Percentiles rank a stretch among this genome's conserved stretches.
Evolutionary conservation across 2,888 invertebrate species (phyloP).

Genomic region (Drosophila mimica): DNA sequence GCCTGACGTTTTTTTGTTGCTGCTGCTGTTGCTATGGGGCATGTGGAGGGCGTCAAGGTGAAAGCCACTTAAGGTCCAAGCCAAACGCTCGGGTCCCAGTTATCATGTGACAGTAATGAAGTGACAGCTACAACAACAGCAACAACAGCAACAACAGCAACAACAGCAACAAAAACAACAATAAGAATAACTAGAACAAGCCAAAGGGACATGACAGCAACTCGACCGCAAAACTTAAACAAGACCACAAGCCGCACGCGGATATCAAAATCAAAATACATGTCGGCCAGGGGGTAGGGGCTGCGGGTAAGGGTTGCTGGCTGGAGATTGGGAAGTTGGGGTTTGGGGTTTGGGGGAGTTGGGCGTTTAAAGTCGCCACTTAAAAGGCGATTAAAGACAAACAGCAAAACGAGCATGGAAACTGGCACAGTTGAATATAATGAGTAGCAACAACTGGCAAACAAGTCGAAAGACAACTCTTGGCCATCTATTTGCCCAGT

Average conservation of each 20-base stretch:
- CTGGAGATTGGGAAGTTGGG: not conserved
- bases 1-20: slow-evolving; percentile 27
- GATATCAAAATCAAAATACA: slow-evolving; percentile 54
- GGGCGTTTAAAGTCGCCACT: slow-evolving; percentile 48
- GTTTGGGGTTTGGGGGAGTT: not conserved
- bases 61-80: slow-evolving; percentile 72
- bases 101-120: slow-evolving; percentile 78
- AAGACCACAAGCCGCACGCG: slow-evolving; percentile 52
- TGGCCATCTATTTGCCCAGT: slow-evolving; percentile 10
- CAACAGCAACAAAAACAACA: slow-evolving; percentile 33
- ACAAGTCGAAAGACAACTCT: slow-evolving; percentile 35
- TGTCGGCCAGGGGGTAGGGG: not conserved
- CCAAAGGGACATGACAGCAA: slow-evolving; percentile 36
- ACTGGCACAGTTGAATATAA: slow-evolving; percentile 24
- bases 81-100: slow-evolving; percentile 46
- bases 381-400: slow-evolving; percentile 46
- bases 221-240: slow-evolving; percentile 55
- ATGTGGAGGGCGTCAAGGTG: slow-evolving; percentile 62
- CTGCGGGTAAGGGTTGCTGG: not conserved
- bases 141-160: slow-evolving; percentile 32
- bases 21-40: slow-evolving; percentile 13
- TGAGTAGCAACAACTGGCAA: slow-evolving; percentile 35
- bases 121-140: slow-evolving; percentile 68
- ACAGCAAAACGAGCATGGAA: slow-evolving; percentile 8
- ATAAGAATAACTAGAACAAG: slow-evolving; percentile 21